A percentile compares a stretch with the other conserved stretches of the same genome.
Evolutionary conservation across 2,113 vertebrate genomes (phyloP).

Genomic region (Cyanistes caeruleus): DNA sequence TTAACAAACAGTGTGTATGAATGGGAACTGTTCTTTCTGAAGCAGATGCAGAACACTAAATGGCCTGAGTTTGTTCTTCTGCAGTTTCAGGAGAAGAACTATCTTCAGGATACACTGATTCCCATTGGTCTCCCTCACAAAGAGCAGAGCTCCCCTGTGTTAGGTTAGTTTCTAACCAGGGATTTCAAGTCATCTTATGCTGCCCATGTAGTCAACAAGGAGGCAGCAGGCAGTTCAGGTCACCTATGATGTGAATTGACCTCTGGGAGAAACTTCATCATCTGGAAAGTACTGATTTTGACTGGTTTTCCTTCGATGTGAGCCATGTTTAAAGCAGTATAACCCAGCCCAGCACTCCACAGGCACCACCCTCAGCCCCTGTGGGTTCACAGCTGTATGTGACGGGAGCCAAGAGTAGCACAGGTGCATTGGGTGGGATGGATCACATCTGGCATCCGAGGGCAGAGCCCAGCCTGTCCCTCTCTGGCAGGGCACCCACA

Average conservation of each 20-base stretch:
- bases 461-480: background rate
- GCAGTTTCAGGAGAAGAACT: background rate
- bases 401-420: background rate
- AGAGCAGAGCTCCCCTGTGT: background rate
- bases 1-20: background rate
- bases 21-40: background rate
- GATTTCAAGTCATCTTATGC: background rate
- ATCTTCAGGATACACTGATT: background rate
- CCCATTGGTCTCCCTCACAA: background rate
- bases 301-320: background rate
- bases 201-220: background rate
- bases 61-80: background rate
- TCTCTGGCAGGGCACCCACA: background rate
- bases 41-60: background rate
- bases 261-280: background rate
- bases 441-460: fast-evolving
- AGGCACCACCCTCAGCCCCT: background rate
- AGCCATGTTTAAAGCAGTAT: background rate
- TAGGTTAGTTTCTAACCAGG: background rate
- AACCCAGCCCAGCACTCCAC: background rate
- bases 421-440: background rate
- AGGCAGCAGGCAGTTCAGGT: background rate
- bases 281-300: background rate
- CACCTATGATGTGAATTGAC: background rate
- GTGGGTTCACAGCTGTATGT: background rate